Evolutionary conservation across 2,797 vertebrate genomes (phyloP).

Genomic region (Sebastes alutus): DNA sequence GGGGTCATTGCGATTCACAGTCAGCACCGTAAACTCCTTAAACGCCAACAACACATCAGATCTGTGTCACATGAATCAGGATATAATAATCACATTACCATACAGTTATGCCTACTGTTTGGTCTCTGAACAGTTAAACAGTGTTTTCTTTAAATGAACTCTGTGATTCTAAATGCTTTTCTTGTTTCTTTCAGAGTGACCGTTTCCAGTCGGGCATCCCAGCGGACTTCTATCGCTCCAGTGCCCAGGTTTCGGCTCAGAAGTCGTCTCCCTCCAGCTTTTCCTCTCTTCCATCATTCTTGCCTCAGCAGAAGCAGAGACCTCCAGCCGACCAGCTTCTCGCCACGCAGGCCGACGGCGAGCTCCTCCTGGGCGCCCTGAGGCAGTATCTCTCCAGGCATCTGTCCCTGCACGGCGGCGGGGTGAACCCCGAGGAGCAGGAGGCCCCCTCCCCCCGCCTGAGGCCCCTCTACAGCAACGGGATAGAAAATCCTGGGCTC

Average conservation of each 20-base stretch:
- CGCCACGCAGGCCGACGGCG: conserved; percentile 37
- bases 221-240: conserved; percentile 69
- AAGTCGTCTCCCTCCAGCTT: conserved; percentile 68
- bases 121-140: neutral
- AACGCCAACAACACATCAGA: neutral
- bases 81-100: neutral
- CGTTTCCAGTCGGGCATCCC: conserved; percentile 25
- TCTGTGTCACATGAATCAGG: neutral
- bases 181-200: conserved; percentile 31
- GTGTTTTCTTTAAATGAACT: neutral
- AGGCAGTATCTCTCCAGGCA: conserved; percentile 80
- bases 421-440: conserved; percentile 37
- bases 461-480: conserved; percentile 51
- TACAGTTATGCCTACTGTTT: neutral
- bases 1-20: neutral
- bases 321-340: conserved; percentile 22
- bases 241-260: conserved; percentile 49
- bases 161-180: neutral
- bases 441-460: conserved; percentile 56
- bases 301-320: conserved; percentile 45
- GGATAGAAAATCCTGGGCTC: conserved; percentile 54
- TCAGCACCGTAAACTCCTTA: neutral
- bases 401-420: conserved; percentile 45
- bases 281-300: conserved; percentile 26
- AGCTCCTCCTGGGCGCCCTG: conserved; percentile 79